A percentile compares a stretch with the other conserved stretches of the same genome.
Conservation (phyloP, 2,113 vertebrate species). For the Mionectes macconnelli region DNA sequence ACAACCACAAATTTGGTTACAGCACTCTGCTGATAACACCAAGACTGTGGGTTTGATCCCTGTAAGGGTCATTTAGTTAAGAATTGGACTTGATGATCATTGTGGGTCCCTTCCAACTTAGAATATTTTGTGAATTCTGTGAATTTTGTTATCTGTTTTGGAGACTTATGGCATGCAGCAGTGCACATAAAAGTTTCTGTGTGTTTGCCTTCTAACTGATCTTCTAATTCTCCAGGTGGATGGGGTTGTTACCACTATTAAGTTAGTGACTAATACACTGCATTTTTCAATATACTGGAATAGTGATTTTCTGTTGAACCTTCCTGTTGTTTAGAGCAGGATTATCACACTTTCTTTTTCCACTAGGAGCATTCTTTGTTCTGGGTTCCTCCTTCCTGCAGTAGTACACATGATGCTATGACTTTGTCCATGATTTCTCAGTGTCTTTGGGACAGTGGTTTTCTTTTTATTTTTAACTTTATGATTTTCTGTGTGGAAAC, state of each 20-base stretch:
- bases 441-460: neutral
- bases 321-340: neutral
- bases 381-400: neutral
- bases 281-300: neutral
- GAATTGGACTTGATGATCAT: neutral
- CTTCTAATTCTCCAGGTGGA: neutral
- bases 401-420: neutral
- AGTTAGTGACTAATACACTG: neutral
- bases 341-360: neutral
- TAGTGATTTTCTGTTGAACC: neutral
- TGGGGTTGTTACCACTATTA: neutral
- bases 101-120: neutral
- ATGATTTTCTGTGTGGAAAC: neutral
- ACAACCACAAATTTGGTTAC: neutral
- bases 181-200: neutral
- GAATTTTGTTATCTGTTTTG: neutral
- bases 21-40: neutral
- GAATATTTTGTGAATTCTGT: neutral
- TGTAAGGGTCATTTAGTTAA: neutral
- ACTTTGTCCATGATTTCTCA: neutral
- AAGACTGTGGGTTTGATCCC: neutral
- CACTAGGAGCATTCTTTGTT: neutral
- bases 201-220: neutral
- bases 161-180: neutral
- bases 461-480: neutral